Conservation (phyloP, 2,888 invertebrate genomes). For the Nemapogon koenigi region DNA sequence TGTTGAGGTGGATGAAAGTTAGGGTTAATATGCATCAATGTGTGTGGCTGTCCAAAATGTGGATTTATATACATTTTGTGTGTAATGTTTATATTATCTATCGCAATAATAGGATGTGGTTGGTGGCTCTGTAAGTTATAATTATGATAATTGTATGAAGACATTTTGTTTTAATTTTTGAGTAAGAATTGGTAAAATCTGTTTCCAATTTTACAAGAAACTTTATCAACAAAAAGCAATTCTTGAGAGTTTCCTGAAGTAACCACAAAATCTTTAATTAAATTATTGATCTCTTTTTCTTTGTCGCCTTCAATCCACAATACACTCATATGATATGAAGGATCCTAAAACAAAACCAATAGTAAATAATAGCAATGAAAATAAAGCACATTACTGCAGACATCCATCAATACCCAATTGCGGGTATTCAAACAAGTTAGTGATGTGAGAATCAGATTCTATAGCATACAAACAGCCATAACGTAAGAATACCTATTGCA, state of each 20-base stretch:
- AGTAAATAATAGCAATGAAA: slow-evolving; percentile 8
- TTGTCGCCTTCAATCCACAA: slow-evolving; percentile 79
- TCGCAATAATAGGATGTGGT: slow-evolving; percentile 53
- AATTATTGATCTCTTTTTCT: slow-evolving; percentile 44
- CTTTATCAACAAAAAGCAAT: slow-evolving; percentile 52
- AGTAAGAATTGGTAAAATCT: slow-evolving; percentile 70
- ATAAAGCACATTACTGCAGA: too few species aligned
- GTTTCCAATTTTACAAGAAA: slow-evolving; percentile 79
- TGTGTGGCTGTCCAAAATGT: background rate
- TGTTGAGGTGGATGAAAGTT: background rate
- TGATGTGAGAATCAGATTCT: too few species aligned
- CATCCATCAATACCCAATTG: too few species aligned
- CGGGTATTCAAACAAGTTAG: too few species aligned
- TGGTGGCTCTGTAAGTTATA: slow-evolving; percentile 30
- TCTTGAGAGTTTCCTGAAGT: slow-evolving; percentile 29
- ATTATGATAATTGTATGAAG: background rate
- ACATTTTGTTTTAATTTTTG: slow-evolving; percentile 22
- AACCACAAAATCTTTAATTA: slow-evolving; percentile 32
- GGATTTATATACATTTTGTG: slow-evolving; percentile 13
- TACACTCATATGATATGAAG: slow-evolving; percentile 85
- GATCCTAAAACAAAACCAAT: slow-evolving; percentile 66
- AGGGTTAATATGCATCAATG: background rate
- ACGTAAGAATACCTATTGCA: too few species aligned
- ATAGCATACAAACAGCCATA: too few species aligned
- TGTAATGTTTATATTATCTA: slow-evolving; percentile 16